phyloP scores from a whole-genome alignment of 2,113 vertebrate genomes.

The Lophura nycthemera region DNA sequence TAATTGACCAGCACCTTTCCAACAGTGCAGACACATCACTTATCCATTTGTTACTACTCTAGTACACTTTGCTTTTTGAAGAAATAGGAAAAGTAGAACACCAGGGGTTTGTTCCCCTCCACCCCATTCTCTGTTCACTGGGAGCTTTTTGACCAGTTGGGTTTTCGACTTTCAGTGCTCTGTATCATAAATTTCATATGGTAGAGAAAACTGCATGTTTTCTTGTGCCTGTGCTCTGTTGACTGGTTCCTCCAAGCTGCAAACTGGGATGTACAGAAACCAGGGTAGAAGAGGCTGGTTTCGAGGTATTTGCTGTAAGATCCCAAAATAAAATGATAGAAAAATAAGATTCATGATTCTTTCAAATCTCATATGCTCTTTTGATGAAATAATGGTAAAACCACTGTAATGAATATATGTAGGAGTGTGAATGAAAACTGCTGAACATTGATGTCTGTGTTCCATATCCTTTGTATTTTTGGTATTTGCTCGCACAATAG shows the following conservation, averaged over 20 bases:
- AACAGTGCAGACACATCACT: background rate
- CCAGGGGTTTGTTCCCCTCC: background rate
- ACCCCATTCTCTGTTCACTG: accelerated
- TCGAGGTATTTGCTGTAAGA: background rate
- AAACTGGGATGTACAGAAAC: background rate
- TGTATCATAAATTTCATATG: background rate
- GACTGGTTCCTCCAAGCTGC: background rate
- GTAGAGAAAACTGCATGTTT: background rate
- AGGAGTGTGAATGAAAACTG: background rate
- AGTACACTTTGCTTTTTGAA: background rate
- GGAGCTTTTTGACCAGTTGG: background rate
- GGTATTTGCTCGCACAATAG: background rate
- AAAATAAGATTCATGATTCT: background rate
- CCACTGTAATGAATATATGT: background rate
- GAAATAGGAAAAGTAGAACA: background rate
- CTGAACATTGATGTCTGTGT: background rate
- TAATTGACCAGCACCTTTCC: background rate
- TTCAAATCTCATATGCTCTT: background rate
- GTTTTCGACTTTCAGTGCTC: background rate
- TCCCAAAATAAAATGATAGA: accelerated
- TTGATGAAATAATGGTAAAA: background rate
- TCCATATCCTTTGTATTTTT: background rate
- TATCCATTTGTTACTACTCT: accelerated
- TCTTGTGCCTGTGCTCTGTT: background rate
- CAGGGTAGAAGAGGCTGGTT: background rate